These are phyloP conservation scores for Agrochola litura DNA, from an alignment of 2,888 invertebrate species.

Conservation along the genomic window DNA sequence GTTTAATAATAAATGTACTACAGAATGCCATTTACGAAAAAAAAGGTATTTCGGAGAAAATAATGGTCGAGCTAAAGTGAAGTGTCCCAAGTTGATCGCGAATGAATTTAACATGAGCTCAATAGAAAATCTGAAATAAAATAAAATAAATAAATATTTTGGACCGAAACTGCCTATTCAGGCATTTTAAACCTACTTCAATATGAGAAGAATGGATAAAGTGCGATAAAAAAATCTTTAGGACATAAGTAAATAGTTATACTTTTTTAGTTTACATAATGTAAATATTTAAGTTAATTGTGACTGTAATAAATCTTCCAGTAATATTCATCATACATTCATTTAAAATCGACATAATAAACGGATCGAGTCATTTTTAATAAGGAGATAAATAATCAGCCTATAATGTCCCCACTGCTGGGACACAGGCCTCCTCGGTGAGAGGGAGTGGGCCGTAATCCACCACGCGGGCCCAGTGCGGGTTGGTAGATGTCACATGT, in stretches of 20 bases:
- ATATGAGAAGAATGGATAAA: neutral
- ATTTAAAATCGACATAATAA: too few species aligned
- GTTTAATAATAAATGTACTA: slow-evolving; percentile 20
- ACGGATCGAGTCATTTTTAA: too few species aligned
- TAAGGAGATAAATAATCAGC: too few species aligned
- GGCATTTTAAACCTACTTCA: neutral
- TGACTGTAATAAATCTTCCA: too few species aligned
- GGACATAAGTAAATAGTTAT: neutral
- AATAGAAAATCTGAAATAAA: slow-evolving; percentile 10
- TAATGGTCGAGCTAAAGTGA: slow-evolving; percentile 5
- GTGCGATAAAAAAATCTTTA: neutral
- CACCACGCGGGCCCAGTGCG: too few species aligned
- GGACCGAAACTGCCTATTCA: neutral
- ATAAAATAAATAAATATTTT: neutral
- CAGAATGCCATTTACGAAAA: slow-evolving; percentile 12
- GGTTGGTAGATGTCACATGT: too few species aligned
- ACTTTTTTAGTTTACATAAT: neutral
- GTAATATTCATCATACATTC: too few species aligned
- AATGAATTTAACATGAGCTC: slow-evolving; percentile 49
- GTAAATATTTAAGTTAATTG: neutral
- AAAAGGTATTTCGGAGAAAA: slow-evolving; percentile 8
- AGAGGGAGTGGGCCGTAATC: too few species aligned
- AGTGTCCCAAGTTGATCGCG: slow-evolving; percentile 28
- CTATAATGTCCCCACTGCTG: too few species aligned
- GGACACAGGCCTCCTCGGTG: too few species aligned